Evolutionary conservation across 2,113 vertebrate species (phyloP).

Genomic region (Dipodomys ordii): DNA sequence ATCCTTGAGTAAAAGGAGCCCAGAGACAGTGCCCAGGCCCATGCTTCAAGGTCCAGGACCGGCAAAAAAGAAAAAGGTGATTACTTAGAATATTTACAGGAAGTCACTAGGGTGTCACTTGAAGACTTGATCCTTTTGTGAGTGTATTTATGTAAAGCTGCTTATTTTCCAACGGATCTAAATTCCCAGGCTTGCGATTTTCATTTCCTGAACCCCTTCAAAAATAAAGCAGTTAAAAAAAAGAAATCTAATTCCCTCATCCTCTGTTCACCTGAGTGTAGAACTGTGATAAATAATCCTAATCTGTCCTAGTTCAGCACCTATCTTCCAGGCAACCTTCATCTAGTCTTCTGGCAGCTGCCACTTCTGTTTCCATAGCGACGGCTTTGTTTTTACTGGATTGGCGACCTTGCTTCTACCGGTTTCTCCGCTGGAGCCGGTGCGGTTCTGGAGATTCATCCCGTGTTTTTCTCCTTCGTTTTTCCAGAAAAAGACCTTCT

Average conservation of each 20-base stretch:
- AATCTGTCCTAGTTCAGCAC: background rate
- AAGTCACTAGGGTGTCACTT: background rate
- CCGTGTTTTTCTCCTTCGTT: background rate
- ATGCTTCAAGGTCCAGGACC: too few species aligned
- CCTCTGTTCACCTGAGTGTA: background rate
- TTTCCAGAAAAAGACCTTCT: background rate
- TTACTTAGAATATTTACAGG: slow-evolving; percentile 35
- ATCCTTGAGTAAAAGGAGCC: too few species aligned
- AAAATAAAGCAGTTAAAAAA: background rate
- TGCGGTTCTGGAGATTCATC: background rate
- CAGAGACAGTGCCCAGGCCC: too few species aligned
- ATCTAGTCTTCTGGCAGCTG: background rate
- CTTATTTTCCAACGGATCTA: background rate
- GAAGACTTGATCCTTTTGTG: background rate
- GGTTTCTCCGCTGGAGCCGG: background rate
- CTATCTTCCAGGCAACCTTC: slow-evolving; percentile 21
- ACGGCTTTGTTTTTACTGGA: background rate
- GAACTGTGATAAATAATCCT: slow-evolving; percentile 14
- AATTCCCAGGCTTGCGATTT: slow-evolving; percentile 10
- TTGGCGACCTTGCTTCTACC: too few species aligned
- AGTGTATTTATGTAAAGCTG: slow-evolving; percentile 36
- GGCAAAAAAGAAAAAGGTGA: background rate
- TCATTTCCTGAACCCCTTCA: background rate
- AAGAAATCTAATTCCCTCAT: background rate
- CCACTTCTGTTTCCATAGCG: slow-evolving; percentile 58